Percentiles rank a stretch among this genome's conserved stretches.
Evolutionary conservation across 2,113 vertebrate genomes (phyloP).

Genomic region (Miniopterus natalensis): DNA sequence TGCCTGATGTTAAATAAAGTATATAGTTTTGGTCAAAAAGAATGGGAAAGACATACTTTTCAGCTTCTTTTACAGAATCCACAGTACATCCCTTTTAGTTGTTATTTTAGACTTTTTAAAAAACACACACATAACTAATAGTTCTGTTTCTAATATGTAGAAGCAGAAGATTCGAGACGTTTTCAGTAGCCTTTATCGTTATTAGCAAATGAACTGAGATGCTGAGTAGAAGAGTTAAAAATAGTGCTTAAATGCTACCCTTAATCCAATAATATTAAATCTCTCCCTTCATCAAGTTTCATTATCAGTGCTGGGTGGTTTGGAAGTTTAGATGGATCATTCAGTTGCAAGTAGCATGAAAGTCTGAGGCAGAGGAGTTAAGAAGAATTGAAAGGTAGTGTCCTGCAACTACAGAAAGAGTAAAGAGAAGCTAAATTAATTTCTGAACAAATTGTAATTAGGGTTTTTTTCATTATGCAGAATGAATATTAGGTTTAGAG

Average conservation of each 20-base stretch:
- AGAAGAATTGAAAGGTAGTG: neutral
- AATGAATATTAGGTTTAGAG: conserved; percentile 15
- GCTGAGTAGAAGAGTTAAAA: neutral
- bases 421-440: neutral
- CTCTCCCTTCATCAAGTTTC: neutral
- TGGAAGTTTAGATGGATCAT: neutral
- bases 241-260: conserved; percentile 10
- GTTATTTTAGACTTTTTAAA: neutral
- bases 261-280: conserved; percentile 15
- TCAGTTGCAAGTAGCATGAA: neutral
- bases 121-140: neutral
- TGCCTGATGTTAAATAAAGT: conserved; percentile 1
- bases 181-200: neutral
- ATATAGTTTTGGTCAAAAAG: neutral
- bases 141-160: neutral
- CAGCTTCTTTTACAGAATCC: neutral
- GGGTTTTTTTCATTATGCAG: neutral
- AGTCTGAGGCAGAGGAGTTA: neutral
- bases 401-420: neutral
- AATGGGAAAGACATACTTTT: neutral
- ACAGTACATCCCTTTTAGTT: neutral
- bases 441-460: conserved; percentile 9
- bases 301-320: neutral
- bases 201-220: conserved; percentile 4
- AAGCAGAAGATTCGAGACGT: neutral